Conservation (phyloP, 2,888 invertebrate species). For the Balanococcus diminutus region DNA sequence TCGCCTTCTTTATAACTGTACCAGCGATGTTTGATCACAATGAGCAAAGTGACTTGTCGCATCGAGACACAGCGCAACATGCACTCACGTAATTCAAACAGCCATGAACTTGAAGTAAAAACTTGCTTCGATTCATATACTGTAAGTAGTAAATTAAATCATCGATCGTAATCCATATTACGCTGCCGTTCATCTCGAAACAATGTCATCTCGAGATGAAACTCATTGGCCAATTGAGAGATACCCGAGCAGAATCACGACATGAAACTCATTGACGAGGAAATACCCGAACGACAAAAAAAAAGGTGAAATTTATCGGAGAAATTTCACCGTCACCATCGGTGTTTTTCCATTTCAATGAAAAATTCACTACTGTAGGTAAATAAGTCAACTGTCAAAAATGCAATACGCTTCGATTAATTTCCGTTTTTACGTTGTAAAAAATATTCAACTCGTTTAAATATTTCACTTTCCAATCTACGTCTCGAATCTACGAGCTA, state of each 20-base stretch:
- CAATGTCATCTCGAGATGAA: background rate
- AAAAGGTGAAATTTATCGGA: background rate
- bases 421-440: background rate
- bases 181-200: background rate
- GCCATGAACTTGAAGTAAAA: background rate
- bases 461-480: background rate
- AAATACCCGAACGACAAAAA: background rate
- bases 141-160: background rate
- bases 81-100: constrained; percentile 2
- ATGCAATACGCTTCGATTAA: background rate
- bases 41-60: background rate
- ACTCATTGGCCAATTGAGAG: background rate
- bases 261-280: background rate
- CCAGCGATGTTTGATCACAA: background rate
- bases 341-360: background rate
- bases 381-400: background rate
- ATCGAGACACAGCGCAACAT: background rate
- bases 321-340: background rate
- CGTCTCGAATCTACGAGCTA: background rate
- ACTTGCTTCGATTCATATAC: background rate
- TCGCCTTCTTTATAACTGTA: background rate
- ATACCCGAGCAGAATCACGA: background rate
- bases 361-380: background rate
- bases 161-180: background rate
- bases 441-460: background rate